Evolutionary conservation across 2,797 vertebrate species (phyloP), one percentile per base, ranked within the genome.

Genomic region (Protosalanx chinensis): DNA sequence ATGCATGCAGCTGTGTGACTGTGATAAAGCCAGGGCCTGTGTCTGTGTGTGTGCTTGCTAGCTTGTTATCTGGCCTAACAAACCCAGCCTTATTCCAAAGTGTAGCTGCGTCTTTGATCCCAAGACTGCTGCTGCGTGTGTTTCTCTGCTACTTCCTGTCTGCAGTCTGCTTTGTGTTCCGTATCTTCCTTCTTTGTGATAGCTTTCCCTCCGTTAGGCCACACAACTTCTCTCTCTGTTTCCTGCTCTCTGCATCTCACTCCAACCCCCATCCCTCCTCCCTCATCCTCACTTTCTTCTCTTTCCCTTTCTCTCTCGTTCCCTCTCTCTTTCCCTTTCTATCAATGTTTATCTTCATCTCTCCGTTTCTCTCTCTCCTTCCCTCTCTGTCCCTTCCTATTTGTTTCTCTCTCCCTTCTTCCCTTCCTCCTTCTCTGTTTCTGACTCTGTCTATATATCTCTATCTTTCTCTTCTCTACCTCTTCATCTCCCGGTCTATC

Each of bases 401-500:
- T 27, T 27, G 23, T 27, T 27, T 27, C 23, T 27, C 23, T 46
- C 41, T 49, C 8, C 15, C 46, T 49, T 15, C 46, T 2, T n/a
- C 3, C 3, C 37, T 10, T 7, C 6, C 49, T 51, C 49, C 16
- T 13, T 51, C 16, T 51, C 49, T 18, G 8, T 49, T 10, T 18
- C 49, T 27, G 23, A 27, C 23, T 51, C 49, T 51, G n/a, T n/a
- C n/a, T n/a, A n/a, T n/a, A 3, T 51, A 13, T 51, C 49, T 51
- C 13, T 61, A 20, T 61, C 76, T 82, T 27, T 27, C 23, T 27
- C 23, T 27, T 27, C 77, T 83, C 74, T 78, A 76, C 72, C 73
- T 79, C 74, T 62, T 69, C 78, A 8, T 75, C 75, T 76, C 72
- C 76, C 74, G 76, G 79, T 79, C 70, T 62, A 65, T 83, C 80